A percentile compares a stretch with the other conserved stretches of the same genome.
phyloP scores from a whole-genome alignment of 2,888 invertebrate species.

The Acanthosepion lycidas region DNA sequence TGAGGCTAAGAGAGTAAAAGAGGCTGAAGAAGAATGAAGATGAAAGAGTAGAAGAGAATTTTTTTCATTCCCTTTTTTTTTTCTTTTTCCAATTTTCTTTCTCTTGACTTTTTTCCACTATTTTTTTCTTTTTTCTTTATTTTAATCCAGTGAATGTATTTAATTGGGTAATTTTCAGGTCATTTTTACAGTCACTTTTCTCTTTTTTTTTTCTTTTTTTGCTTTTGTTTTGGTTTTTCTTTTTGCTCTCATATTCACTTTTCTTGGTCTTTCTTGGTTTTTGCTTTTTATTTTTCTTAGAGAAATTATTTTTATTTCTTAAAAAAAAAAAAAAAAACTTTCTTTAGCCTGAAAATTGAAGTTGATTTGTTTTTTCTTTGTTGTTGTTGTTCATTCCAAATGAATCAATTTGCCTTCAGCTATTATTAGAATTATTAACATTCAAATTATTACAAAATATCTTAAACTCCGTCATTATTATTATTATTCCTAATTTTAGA shows the following conservation, averaged over 20 bases:
- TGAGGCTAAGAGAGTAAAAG: not conserved
- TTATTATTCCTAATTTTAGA: not conserved
- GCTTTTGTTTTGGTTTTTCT: not conserved
- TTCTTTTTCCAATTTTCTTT: not conserved
- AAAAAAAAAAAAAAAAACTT: not conserved
- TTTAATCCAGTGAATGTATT: not conserved
- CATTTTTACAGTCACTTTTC: not conserved
- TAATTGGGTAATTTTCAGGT: not conserved
- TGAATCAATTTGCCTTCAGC: not conserved
- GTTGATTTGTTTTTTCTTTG: not conserved
- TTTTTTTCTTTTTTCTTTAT: not conserved
- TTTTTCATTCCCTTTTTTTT: not conserved
- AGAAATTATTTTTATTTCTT: not conserved
- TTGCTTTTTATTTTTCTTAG: not conserved
- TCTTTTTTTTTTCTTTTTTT: not conserved
- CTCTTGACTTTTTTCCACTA: not conserved
- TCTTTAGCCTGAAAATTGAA: not conserved
- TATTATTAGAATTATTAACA: not conserved
- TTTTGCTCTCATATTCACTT: not conserved
- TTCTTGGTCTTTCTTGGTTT: not conserved
- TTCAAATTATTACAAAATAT: not conserved
- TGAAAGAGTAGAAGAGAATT: not conserved
- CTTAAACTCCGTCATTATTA: not conserved
- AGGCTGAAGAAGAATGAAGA: not conserved
- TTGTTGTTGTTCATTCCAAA: not conserved